Base-by-base conservation (phyloP, 2,888 invertebrate genomes). In the Cylloceria caligata region DNA sequence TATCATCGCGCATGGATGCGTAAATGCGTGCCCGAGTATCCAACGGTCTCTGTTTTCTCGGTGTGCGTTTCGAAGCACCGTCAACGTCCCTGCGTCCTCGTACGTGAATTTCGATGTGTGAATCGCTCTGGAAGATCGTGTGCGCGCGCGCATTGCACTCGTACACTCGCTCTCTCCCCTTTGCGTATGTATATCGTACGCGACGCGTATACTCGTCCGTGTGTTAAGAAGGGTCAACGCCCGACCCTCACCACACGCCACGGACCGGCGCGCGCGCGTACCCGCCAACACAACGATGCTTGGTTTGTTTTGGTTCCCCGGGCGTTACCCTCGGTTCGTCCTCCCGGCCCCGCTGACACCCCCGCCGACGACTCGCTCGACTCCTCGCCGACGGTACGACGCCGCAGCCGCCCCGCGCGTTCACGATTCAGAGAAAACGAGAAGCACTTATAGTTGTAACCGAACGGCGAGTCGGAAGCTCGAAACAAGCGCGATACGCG, bases 291-390 rank as follows among this genome's bases (percentile, higher is more conserved):
- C 81, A 81, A 68, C 77, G 81, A 42, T 73, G 88, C 87, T 85
- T 89, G 90, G 92, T 92, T 92, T 92, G 92, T 92, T 92, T 92
- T 92, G 92, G 92, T 92, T 92, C 92, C 90, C 92, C 92, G 92
- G 92, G 91, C 92, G 91, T 92, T 92, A 92, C 90, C 91, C 86
- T 91, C 90, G 87, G 82, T 60, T 79, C 72, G 49, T 67, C 86
- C 86, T 88, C 87, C 87, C 87, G 83, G 52, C 62, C 65, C 80
- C 64, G 21, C 78, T 71, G n/a, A 36, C 72, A 42, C 69, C 67
- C 77, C 69, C 64, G 74, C 45, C 74, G 47, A 45, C 47, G 24
- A 16, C 55, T 64, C 74, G 72, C 30, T 71, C 49, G 60, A 34
- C 60, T 60, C 60, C 57, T 57, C 57, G 60, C n/a, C 57, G 57